These are phyloP conservation scores for Myocastor coypus DNA, from an alignment of 2,113 vertebrate genomes.

Conservation along the genomic window DNA sequence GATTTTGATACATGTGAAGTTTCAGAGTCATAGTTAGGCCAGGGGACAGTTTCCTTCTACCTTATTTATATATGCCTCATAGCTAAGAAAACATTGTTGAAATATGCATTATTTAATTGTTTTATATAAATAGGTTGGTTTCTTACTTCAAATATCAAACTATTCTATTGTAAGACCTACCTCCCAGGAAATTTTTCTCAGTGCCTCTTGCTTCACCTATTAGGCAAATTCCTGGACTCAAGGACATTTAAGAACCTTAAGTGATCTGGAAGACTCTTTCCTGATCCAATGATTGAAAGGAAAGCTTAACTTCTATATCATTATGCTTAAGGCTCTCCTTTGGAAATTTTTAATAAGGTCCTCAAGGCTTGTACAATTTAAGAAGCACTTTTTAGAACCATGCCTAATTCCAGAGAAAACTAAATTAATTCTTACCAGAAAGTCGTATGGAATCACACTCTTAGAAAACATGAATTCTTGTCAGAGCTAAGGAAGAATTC, in stretches of 20 bases:
- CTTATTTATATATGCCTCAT: neutral
- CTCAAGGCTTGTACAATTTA: constrained; percentile 65
- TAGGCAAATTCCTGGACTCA: constrained; percentile 5
- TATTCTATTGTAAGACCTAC: neutral
- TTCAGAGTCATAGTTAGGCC: neutral
- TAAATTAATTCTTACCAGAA: constrained; percentile 71
- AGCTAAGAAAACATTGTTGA: constrained; percentile 41
- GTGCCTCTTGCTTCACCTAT: neutral
- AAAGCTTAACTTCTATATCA: neutral
- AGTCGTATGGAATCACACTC: constrained; percentile 62
- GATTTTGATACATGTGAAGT: neutral
- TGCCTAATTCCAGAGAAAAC: constrained; percentile 78
- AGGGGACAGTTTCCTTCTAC: neutral
- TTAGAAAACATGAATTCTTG: constrained; percentile 62
- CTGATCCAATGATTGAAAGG: neutral
- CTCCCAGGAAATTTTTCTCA: neutral
- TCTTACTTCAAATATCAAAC: constrained; percentile 35
- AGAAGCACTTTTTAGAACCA: constrained; percentile 73
- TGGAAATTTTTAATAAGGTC: constrained; percentile 44
- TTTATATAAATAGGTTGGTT: constrained; percentile 2
- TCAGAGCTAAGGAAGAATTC: constrained; percentile 66
- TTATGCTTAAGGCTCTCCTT: neutral
- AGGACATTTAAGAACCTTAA: constrained; percentile 21
- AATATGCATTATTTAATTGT: neutral
- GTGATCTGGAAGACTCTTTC: neutral